These are phyloP conservation scores for Antheraea assamensis DNA, from an alignment of 2,888 invertebrate species.

Conservation along the genomic window DNA sequence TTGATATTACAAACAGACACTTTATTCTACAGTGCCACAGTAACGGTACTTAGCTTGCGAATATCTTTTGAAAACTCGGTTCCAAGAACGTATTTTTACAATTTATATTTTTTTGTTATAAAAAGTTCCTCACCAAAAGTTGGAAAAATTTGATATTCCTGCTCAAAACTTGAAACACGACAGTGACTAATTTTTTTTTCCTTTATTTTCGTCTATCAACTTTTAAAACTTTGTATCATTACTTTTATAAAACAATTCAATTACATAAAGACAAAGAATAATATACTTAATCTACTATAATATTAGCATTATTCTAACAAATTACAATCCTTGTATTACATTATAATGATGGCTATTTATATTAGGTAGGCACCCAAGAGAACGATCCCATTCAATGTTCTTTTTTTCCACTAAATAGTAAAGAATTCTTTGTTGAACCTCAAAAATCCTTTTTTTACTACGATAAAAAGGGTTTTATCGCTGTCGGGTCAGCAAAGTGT, in stretches of 20 bases:
- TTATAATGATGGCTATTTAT: slow-evolving; percentile 42
- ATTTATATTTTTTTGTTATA: slow-evolving; percentile 26
- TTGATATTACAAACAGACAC: background rate
- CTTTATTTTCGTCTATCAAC: slow-evolving; percentile 12
- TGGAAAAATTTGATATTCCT: slow-evolving; percentile 39
- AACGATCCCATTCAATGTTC: slow-evolving; percentile 36
- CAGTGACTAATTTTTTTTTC: slow-evolving; percentile 21
- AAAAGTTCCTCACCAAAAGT: slow-evolving; percentile 43
- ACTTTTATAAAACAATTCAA: slow-evolving; percentile 11
- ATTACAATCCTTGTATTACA: slow-evolving; percentile 11
- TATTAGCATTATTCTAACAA: slow-evolving; percentile 6
- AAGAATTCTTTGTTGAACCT: slow-evolving; percentile 61
- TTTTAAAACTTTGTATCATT: slow-evolving; percentile 22
- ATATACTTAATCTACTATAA: background rate
- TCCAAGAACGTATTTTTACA: background rate
- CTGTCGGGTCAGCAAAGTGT: slow-evolving; percentile 77
- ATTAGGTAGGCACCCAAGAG: slow-evolving; percentile 36
- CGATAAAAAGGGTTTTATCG: slow-evolving; percentile 76
- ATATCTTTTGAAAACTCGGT: background rate
- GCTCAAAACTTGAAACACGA: slow-evolving; percentile 22
- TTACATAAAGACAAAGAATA: background rate
- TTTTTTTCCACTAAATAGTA: slow-evolving; percentile 57
- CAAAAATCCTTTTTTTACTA: slow-evolving; percentile 66
- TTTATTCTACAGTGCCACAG: background rate
- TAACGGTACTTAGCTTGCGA: background rate